These are phyloP conservation scores for Tiliacea aurago DNA, from an alignment of 2,888 invertebrate species.

Conservation along the genomic window DNA sequence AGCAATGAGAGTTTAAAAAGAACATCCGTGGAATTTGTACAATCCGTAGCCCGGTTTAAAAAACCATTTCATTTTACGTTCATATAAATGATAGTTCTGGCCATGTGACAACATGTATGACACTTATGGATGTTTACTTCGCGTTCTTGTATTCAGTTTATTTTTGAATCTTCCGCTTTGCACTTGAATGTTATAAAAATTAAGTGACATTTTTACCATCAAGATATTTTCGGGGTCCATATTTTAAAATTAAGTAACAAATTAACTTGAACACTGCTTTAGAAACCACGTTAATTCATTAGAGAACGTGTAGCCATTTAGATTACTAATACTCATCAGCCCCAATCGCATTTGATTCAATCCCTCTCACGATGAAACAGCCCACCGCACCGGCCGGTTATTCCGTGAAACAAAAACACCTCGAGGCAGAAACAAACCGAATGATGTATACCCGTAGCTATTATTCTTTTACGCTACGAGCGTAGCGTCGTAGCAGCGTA, in stretches of 20 bases:
- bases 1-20: conserved; percentile 21
- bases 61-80: conserved; percentile 9
- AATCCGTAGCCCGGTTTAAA: background rate
- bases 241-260: too few relatives aligned
- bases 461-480: conserved; percentile 36
- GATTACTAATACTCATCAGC: conserved; percentile 42
- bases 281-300: background rate
- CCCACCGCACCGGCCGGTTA: conserved; percentile 8
- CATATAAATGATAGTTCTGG: background rate
- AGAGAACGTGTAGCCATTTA: conserved; percentile 12
- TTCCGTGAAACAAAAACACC: conserved; percentile 19
- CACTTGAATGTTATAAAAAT: too few relatives aligned
- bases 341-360: conserved; percentile 31
- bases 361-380: conserved; percentile 13
- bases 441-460: conserved; percentile 16
- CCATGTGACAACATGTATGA: too few relatives aligned
- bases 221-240: too few relatives aligned
- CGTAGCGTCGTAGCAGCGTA: conserved; percentile 17
- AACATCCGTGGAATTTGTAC: conserved; percentile 16
- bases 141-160: too few relatives aligned
- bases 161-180: too few relatives aligned
- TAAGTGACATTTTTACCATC: too few relatives aligned
- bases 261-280: background rate
- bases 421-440: conserved; percentile 25
- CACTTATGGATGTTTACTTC: background rate